phyloP scores from a whole-genome alignment of 2,888 invertebrate species.

The Tenodera sinensis region DNA sequence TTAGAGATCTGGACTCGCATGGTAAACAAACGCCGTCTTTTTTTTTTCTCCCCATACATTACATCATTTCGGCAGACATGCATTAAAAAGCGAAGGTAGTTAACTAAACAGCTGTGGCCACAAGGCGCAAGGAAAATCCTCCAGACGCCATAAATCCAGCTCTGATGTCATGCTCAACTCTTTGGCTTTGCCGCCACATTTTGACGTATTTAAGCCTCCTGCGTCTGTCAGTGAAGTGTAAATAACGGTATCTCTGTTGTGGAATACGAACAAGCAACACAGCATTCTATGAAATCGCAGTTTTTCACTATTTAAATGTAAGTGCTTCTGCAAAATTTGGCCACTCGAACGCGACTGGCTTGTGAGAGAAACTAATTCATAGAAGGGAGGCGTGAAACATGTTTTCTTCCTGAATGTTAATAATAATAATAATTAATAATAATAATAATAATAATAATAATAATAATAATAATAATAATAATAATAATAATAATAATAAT shows the following conservation, averaged over 20 bases:
- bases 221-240: neutral
- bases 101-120: neutral
- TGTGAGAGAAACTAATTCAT: no score
- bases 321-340: no score
- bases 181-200: neutral
- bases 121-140: neutral
- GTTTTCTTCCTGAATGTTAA: no score
- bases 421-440: no score
- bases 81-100: neutral
- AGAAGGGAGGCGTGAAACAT: no score
- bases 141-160: neutral
- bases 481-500: no score
- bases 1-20: no score
- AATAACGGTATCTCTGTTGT: neutral
- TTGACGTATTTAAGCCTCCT: neutral
- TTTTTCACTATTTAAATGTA: no score
- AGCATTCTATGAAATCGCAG: no score
- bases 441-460: no score
- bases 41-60: neutral
- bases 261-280: neutral
- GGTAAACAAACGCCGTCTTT: neutral
- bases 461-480: no score
- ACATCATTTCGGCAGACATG: neutral
- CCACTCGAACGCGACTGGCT: no score
- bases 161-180: neutral